Conservation (phyloP, 2,888 invertebrate species). For the Eristalis tenax region DNA sequence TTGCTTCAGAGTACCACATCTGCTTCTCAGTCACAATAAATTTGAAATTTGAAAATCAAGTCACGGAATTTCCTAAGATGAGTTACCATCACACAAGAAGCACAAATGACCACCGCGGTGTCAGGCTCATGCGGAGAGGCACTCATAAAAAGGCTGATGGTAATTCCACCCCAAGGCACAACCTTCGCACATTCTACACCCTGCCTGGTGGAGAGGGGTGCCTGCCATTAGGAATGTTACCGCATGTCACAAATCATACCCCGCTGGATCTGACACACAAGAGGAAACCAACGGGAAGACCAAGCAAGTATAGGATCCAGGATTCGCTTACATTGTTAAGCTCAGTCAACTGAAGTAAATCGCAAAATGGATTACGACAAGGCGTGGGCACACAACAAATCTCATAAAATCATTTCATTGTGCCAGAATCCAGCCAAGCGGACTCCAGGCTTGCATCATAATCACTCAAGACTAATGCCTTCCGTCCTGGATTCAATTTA, state of each 20-base stretch:
- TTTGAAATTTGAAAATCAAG: not conserved
- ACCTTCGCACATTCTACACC: not conserved
- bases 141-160: not conserved
- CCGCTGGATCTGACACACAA: not conserved
- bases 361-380: not conserved
- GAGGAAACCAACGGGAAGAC: not conserved
- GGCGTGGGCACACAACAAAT: not conserved
- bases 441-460: not conserved
- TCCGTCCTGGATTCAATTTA: slow-evolving; percentile 47
- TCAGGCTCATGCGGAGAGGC: not conserved
- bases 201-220: not conserved
- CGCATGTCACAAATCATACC: not conserved
- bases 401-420: slow-evolving; percentile 5
- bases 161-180: not conserved
- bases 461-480: slow-evolving; percentile 26
- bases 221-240: not conserved
- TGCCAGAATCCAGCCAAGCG: not conserved
- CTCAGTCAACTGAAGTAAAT: not conserved
- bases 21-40: not conserved
- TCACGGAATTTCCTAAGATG: not conserved
- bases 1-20: not conserved
- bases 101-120: not conserved
- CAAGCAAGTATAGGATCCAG: not conserved
- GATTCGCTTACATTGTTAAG: not conserved
- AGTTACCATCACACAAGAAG: not conserved